Conservation (phyloP, 2,113 vertebrate genomes). For the Gambusia holbrooki region DNA sequence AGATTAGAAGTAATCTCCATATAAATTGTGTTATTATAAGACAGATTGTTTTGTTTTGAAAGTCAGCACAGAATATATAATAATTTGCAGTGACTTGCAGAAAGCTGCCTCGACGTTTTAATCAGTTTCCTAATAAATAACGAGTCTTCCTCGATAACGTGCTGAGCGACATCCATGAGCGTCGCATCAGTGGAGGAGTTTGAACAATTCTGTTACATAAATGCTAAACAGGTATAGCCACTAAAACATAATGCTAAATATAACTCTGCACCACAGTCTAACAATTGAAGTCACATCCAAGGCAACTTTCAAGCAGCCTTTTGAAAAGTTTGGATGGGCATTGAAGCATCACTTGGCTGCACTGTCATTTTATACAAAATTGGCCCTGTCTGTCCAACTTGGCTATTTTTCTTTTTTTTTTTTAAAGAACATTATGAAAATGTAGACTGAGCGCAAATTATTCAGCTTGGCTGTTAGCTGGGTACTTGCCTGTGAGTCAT, state of each 20-base stretch:
- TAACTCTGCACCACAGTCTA: neutral
- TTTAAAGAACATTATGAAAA: neutral
- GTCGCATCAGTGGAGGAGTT: neutral
- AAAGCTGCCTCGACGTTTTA: neutral
- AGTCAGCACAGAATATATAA: neutral
- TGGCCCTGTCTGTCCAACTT: neutral
- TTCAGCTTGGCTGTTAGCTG: conserved; percentile 17
- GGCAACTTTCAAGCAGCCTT: neutral
- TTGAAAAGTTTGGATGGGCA: neutral
- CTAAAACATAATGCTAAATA: neutral
- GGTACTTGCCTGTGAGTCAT: conserved; percentile 1
- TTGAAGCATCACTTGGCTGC: neutral
- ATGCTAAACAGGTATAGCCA: neutral
- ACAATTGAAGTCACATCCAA: neutral
- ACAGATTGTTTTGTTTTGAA: neutral
- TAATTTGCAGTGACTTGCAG: neutral
- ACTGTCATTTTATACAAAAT: neutral
- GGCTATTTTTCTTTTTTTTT: neutral
- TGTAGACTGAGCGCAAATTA: conserved; percentile 10
- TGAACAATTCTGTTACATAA: neutral
- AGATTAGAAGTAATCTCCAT: neutral
- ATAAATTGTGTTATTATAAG: neutral
- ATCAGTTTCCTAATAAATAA: neutral
- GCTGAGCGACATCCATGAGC: neutral
- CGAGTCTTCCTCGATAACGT: neutral